Evolutionary conservation across 2,797 vertebrate species (phyloP).

Genomic region (Staurois parvus): DNA sequence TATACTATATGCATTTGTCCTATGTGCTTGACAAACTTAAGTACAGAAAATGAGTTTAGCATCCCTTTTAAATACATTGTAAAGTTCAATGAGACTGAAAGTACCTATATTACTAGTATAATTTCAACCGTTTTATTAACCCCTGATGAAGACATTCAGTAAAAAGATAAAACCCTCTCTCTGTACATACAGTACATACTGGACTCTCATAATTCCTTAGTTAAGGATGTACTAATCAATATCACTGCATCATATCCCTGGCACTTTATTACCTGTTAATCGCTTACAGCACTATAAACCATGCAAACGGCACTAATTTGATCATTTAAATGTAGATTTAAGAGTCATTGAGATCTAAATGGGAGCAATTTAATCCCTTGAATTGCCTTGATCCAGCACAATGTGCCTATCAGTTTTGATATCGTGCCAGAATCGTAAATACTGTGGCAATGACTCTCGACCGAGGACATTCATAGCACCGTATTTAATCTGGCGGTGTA

Average conservation of each 20-base stretch:
- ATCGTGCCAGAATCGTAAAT: slow-evolving; percentile 34
- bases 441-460: slow-evolving; percentile 7
- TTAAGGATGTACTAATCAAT: slow-evolving; percentile 39
- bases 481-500: no score
- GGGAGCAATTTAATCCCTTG: slow-evolving; percentile 40
- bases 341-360: slow-evolving; percentile 51
- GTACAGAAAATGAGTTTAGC: no score
- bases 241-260: slow-evolving; percentile 29
- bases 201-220: slow-evolving; percentile 12
- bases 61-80: no score
- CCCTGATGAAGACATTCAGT: not conserved
- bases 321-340: slow-evolving; percentile 56
- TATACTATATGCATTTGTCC: no score
- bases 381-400: slow-evolving; percentile 31
- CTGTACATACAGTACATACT: not conserved
- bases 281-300: slow-evolving; percentile 34
- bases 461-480: not conserved
- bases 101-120: not conserved
- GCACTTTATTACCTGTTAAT: slow-evolving; percentile 53
- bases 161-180: not conserved
- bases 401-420: slow-evolving; percentile 23
- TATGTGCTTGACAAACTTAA: no score
- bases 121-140: not conserved
- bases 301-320: slow-evolving; percentile 43
- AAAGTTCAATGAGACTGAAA: not conserved